A percentile compares a stretch with the other conserved stretches of the same genome.
Conservation (phyloP, 2,888 invertebrate species). For the Minunthozetes semirufus region DNA sequence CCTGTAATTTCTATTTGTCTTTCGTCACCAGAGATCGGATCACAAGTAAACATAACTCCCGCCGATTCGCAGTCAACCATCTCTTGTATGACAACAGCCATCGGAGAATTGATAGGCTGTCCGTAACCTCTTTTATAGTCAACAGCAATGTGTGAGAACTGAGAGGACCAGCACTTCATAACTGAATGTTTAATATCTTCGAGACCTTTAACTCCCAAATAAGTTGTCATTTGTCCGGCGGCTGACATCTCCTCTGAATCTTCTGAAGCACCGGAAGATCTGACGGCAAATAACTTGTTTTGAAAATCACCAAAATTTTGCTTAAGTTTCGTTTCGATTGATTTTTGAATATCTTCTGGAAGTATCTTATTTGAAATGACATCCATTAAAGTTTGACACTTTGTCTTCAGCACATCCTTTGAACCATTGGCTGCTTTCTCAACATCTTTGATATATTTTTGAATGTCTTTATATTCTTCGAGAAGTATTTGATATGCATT, state of each 20-base stretch:
- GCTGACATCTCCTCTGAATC: slow-evolving; percentile 54
- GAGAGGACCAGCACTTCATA: slow-evolving; percentile 54
- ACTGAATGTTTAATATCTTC: slow-evolving; percentile 9
- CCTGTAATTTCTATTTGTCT: slow-evolving; percentile 64
- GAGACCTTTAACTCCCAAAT: slow-evolving; percentile 25
- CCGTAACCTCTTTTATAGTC: slow-evolving; percentile 72
- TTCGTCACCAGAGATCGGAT: slow-evolving; percentile 66
- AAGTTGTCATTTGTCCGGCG: slow-evolving; percentile 37
- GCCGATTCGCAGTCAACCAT: slow-evolving; percentile 61
- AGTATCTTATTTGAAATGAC: background rate
- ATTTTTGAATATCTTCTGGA: slow-evolving; percentile 4
- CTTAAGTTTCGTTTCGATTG: background rate
- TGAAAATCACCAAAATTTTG: slow-evolving; percentile 16
- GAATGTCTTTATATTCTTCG: background rate
- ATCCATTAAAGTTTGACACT: background rate
- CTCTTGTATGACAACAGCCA: slow-evolving; percentile 73
- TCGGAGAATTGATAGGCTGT: slow-evolving; percentile 59
- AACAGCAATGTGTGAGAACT: slow-evolving; percentile 67
- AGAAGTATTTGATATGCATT: slow-evolving; percentile 27
- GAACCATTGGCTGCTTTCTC: background rate
- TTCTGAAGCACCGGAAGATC: slow-evolving; percentile 64
- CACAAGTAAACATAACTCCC: slow-evolving; percentile 73
- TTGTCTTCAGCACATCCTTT: background rate
- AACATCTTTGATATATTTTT: background rate
- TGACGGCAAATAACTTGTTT: slow-evolving; percentile 44